Percentiles rank a stretch among this genome's conserved stretches.
These are phyloP conservation scores for Cyphomyrus plagiostoma DNA, from an alignment of 2,113 vertebrate genomes.

Conservation along the genomic window DNA sequence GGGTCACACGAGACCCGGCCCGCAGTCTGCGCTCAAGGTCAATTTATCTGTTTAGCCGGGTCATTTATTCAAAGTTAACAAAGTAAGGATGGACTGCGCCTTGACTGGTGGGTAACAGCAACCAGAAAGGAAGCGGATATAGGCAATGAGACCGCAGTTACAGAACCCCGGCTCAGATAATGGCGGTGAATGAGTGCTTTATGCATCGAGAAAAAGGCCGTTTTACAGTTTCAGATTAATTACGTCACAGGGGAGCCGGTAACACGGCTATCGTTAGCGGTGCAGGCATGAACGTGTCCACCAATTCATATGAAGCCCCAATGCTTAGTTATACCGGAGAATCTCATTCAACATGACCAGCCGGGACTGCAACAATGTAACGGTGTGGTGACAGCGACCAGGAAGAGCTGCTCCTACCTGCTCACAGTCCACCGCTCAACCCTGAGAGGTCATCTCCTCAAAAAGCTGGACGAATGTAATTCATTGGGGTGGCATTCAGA, in stretches of 20 bases:
- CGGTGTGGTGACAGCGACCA: neutral
- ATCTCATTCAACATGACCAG: neutral
- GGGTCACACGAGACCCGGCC: neutral
- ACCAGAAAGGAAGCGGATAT: neutral
- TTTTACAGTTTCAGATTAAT: neutral
- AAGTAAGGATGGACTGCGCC: neutral
- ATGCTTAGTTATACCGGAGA: neutral
- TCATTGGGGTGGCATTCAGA: neutral
- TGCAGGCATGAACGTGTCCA: neutral
- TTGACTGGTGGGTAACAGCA: neutral
- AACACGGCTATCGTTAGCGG: neutral
- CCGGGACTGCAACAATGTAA: neutral
- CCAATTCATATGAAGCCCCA: neutral
- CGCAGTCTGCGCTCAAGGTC: neutral
- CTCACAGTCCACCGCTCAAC: neutral
- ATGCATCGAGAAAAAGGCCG: neutral
- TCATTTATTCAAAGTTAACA: neutral
- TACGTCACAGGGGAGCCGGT: neutral
- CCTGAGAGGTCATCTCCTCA: neutral
- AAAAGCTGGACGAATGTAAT: neutral
- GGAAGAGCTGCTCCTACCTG: neutral
- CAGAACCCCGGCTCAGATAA: neutral
- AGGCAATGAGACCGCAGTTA: neutral
- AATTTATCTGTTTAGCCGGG: neutral
- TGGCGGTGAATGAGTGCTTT: neutral